phyloP scores from a whole-genome alignment of 2,113 vertebrate species.

The Nerophis lumbriciformis region DNA sequence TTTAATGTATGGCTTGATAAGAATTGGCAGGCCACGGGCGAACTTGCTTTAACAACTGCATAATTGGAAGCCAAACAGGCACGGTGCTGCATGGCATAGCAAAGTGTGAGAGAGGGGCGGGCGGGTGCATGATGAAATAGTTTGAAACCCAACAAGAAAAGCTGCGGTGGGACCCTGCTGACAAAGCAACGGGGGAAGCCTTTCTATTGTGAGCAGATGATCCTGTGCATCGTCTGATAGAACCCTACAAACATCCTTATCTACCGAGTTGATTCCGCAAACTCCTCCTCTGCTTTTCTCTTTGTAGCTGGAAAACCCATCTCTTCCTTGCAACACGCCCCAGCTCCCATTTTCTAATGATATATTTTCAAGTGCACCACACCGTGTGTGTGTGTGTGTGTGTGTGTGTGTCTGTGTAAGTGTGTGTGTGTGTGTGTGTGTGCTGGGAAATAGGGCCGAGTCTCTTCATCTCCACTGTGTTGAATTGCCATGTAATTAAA shows the following conservation, averaged over 20 bases:
- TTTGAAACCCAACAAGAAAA: slow-evolving; percentile 75
- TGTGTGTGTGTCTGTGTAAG: slow-evolving; percentile 4
- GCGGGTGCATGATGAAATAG: slow-evolving; percentile 72
- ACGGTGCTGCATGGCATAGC: slow-evolving; percentile 67
- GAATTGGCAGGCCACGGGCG: slow-evolving; percentile 70
- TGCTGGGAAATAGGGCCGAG: slow-evolving; percentile 28
- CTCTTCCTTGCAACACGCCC: background rate
- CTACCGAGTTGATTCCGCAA: slow-evolving; percentile 47
- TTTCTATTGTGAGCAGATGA: slow-evolving; percentile 57
- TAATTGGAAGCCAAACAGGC: slow-evolving; percentile 76
- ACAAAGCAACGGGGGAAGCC: slow-evolving; percentile 64
- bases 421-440: slow-evolving; percentile 3
- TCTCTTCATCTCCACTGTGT: slow-evolving; percentile 36
- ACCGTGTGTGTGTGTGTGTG: background rate
- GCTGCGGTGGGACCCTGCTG: slow-evolving; percentile 67
- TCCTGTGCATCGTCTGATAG: slow-evolving; percentile 66
- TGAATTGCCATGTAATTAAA: slow-evolving; percentile 66
- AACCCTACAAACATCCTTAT: slow-evolving; percentile 56
- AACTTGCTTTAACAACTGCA: slow-evolving; percentile 70
- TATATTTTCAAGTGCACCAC: slow-evolving; percentile 30
- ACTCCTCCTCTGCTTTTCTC: slow-evolving; percentile 17
- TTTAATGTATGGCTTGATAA: slow-evolving; percentile 75
- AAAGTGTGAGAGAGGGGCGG: slow-evolving; percentile 30
- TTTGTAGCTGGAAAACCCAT: slow-evolving; percentile 13
- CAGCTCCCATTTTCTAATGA: slow-evolving; percentile 31